Evolutionary conservation across 2,113 vertebrate genomes (phyloP).

Genomic region (Bothrops jararaca): DNA sequence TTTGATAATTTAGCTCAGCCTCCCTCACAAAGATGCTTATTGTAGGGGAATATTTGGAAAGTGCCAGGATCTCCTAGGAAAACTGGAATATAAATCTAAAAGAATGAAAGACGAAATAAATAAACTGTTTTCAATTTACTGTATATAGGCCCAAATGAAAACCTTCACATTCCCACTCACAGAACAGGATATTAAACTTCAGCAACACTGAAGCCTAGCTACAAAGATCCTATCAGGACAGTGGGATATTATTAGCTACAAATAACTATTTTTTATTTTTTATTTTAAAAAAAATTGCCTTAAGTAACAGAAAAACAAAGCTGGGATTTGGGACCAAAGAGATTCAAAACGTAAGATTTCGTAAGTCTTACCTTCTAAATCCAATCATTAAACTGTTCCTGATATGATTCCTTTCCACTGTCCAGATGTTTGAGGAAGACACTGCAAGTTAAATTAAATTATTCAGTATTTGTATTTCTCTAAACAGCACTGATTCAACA

Average conservation of each 20-base stretch:
- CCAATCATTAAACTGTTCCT: constrained; percentile 70
- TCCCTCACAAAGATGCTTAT: neutral
- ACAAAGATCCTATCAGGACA: neutral
- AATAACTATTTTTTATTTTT: neutral
- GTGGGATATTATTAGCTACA: neutral
- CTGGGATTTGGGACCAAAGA: neutral
- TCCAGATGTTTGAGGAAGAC: constrained; percentile 69
- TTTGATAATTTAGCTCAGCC: neutral
- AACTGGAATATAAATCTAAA: neutral
- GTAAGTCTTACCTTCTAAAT: constrained; percentile 82
- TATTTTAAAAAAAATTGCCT: neutral
- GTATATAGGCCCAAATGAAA: neutral
- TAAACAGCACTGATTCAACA: neutral
- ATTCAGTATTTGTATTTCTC: neutral
- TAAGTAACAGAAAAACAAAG: neutral
- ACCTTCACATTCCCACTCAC: neutral
- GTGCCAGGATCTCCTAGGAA: neutral
- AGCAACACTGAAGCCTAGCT: neutral
- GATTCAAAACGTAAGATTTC: neutral
- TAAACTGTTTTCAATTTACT: neutral
- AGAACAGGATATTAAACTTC: neutral
- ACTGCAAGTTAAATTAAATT: constrained; percentile 71
- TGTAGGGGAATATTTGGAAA: neutral
- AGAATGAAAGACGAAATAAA: neutral
- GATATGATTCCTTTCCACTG: constrained; percentile 64